Conservation (phyloP, 2,888 invertebrate species). For the Lasioglossum zephyrum region DNA sequence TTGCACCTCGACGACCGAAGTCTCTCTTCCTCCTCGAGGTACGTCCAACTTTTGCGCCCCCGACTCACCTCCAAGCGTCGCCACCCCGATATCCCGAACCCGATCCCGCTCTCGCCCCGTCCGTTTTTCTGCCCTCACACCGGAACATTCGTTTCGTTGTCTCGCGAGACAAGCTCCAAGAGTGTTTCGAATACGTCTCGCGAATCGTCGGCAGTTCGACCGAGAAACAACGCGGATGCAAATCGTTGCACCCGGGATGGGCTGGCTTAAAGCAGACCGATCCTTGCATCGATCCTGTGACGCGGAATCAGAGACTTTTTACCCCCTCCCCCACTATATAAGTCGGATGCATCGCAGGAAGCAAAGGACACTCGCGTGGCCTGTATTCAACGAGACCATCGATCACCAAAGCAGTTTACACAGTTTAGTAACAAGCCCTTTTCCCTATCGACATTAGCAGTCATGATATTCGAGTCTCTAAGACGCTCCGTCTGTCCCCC, state of each 20-base stretch:
- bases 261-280: conserved; percentile 24
- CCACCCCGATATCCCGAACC: not conserved
- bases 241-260: not conserved
- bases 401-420: not conserved
- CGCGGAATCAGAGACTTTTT: not conserved
- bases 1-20: conserved; percentile 79
- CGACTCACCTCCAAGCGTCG: conserved; percentile 40
- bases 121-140: not conserved
- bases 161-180: not conserved
- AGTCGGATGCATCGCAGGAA: not conserved
- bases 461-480: not conserved
- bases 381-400: not conserved
- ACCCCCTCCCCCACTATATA: not conserved
- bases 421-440: not conserved
- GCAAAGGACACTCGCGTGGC: not conserved
- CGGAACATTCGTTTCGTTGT: conserved; percentile 10
- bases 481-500: not conserved
- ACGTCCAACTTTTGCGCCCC: conserved; percentile 60
- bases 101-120: not conserved
- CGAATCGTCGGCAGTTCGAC: conserved; percentile 6
- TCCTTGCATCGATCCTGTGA: not conserved
- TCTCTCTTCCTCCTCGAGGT: conserved; percentile 50
- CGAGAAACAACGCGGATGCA: conserved; percentile 15
- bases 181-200: not conserved
- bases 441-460: not conserved